A percentile compares a stretch with the other conserved stretches of the same genome.
These are phyloP conservation scores for Tarsius wallacei DNA, from an alignment of 2,797 vertebrate species.

Conservation along the genomic window DNA sequence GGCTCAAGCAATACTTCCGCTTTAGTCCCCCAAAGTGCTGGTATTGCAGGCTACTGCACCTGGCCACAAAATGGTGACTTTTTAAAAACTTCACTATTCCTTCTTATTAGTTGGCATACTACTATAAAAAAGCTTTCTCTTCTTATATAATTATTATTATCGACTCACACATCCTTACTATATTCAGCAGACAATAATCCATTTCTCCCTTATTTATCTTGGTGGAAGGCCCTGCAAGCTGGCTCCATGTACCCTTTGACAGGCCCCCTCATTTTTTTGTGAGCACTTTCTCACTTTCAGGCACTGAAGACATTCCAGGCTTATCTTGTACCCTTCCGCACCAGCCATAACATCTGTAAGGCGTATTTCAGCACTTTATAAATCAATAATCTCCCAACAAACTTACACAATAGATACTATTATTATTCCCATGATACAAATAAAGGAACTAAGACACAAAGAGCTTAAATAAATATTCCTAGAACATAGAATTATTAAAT, in stretches of 20 bases:
- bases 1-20: no score
- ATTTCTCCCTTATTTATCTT: conserved; percentile 5
- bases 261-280: not conserved
- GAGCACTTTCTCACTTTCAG: not conserved
- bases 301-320: not conserved
- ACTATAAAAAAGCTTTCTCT: not conserved
- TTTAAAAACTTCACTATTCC: not conserved
- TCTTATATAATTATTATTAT: not conserved
- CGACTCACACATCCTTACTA: not conserved
- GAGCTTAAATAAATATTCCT: not conserved
- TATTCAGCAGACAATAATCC: not conserved
- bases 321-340: not conserved
- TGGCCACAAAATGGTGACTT: not conserved
- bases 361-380: not conserved
- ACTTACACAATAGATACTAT: not conserved
- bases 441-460: conserved; percentile 5
- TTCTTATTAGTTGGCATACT: not conserved
- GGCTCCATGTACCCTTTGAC: not conserved
- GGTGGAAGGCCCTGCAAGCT: not conserved
- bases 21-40: no score
- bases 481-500: not conserved
- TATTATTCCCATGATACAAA: not conserved
- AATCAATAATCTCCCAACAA: conserved; percentile 1
- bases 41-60: no score
- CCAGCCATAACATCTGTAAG: not conserved